Evolutionary conservation across 2,113 vertebrate species (phyloP).

Genomic region (Enhydra lutris): DNA sequence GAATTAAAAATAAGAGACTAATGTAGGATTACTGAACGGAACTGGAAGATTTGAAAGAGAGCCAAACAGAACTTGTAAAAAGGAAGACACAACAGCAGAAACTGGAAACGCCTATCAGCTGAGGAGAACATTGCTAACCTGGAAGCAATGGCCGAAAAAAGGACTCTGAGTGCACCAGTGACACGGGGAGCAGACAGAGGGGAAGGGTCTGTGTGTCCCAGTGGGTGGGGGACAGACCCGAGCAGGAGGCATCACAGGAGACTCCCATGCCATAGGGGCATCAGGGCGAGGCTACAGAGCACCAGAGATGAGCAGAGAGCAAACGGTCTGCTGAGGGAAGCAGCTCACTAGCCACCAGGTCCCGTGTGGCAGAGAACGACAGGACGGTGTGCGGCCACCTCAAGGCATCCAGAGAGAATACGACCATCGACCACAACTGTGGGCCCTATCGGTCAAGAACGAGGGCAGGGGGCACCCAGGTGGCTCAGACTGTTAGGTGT

Average conservation of each 20-base stretch:
- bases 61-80: neutral
- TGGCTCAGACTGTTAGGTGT: neutral
- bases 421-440: neutral
- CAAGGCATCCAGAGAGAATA: neutral
- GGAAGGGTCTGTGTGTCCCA: neutral
- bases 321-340: too few species aligned
- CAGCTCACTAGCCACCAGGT: too few species aligned
- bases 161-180: fast-evolving
- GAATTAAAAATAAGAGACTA: neutral
- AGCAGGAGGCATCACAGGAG: too few species aligned
- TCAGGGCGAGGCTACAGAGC: neutral
- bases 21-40: neutral
- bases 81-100: neutral
- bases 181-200: too few species aligned
- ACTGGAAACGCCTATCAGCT: neutral
- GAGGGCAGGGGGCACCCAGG: neutral
- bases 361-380: fast-evolving
- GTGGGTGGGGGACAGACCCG: neutral
- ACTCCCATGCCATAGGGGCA: neutral
- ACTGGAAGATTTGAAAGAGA: neutral
- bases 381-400: neutral
- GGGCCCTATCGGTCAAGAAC: neutral
- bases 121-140: too few species aligned
- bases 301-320: too few species aligned
- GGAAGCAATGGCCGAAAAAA: too few species aligned